phyloP scores from a whole-genome alignment of 1,140 invertebrate species.

The Drosophila kepulauana region DNA sequence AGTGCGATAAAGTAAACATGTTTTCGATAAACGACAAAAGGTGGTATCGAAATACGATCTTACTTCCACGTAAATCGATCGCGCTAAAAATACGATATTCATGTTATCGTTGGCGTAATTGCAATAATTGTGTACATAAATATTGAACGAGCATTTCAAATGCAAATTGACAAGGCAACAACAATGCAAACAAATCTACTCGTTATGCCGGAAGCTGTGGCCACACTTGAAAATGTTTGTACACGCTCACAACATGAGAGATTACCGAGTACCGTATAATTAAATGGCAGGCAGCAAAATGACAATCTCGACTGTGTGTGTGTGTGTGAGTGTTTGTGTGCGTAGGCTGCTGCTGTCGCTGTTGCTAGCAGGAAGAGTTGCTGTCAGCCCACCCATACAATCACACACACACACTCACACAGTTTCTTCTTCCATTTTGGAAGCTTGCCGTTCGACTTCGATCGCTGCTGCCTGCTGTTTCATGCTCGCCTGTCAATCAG shows the following conservation, averaged over 20 bases:
- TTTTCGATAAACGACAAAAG: conserved; percentile 14
- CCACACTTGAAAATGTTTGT: not conserved
- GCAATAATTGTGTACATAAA: not conserved
- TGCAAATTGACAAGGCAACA: conserved; percentile 42
- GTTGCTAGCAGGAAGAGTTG: conserved; percentile 41
- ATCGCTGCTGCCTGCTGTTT: conserved; percentile 31
- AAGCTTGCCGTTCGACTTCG: conserved; percentile 30
- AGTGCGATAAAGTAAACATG: conserved; percentile 6
- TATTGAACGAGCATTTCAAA: conserved; percentile 2
- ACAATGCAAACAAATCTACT: conserved; percentile 18
- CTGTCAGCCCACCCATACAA: conserved; percentile 16
- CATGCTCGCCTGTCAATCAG: conserved; percentile 65
- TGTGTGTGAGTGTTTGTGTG: not conserved
- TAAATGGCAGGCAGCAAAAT: not conserved
- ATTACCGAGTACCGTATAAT: not conserved
- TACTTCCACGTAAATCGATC: not conserved
- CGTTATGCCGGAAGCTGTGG: conserved; percentile 54
- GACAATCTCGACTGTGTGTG: not conserved
- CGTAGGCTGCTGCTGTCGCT: not conserved
- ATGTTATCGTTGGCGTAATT: conserved; percentile 7
- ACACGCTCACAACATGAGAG: not conserved
- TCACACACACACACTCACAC: not conserved
- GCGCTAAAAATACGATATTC: not conserved
- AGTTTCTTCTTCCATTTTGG: conserved; percentile 35
- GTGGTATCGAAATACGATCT: conserved; percentile 21